Base-by-base conservation (phyloP, 2,888 invertebrate species). In the Colostygia pectinataria region DNA sequence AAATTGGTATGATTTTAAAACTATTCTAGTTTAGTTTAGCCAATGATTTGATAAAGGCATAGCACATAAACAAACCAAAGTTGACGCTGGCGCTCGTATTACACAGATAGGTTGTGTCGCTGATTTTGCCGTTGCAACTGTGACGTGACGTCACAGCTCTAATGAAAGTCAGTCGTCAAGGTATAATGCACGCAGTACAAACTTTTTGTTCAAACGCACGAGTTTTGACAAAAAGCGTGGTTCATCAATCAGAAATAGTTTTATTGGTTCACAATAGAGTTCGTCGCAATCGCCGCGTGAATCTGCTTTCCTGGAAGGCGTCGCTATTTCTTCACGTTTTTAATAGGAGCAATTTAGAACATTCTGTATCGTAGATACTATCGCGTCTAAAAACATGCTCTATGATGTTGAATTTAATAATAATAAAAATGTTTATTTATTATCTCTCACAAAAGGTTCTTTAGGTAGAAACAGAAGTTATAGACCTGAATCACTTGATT, bases 191-290 rank as follows among this genome's bases (percentile, higher is more conserved):
- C 12, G 20, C 1, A 6, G 2, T 12, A 23, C 29, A 29, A 74
- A 53, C 64, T 76, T 80, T 80, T 83, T 73, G 78, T 37, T 31
- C 24, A 15, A 78, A 73, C 75, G 76, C 74, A 71, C 72, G 74
- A 77, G 77, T 69, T 76, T 81, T 77, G 74, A 75, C 68, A 77
- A 86, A 89, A 89, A 87, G 77, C 61, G 60, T 57, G 77, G 71
- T 86, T 81, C 88, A 90, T 90, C 88, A 87, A 90, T 90, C 90
- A 88, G 85, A 70, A 74, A 80, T 72, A 78, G 74, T 80, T 81
- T 87, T 83, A 87, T 86, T 83, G 80, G 81, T 68, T 74, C 71
- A 87, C 86, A 86, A 87, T 84, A 61, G 84, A 65, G 66, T 56
- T 74, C 71, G 77, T 71, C 58, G 81, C 79, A 74, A 82, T 82